A percentile compares a stretch with the other conserved stretches of the same genome.
Conservation (phyloP, 2,888 invertebrate genomes). For the Thelaira solivaga region DNA sequence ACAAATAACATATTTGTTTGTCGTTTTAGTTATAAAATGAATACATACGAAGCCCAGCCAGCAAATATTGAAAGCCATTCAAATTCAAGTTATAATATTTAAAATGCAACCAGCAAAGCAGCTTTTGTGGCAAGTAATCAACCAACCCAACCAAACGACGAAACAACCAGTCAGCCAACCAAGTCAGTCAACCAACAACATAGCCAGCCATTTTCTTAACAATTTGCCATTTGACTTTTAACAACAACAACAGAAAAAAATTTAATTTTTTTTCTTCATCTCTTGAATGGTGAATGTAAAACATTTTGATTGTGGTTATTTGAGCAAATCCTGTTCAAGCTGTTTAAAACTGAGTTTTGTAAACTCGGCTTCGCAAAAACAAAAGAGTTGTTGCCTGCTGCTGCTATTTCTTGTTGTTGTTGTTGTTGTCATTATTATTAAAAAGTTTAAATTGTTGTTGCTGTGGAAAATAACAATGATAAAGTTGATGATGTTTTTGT, state of each 20-base stretch:
- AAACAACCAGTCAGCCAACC: not conserved
- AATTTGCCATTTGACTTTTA: constrained; percentile 60
- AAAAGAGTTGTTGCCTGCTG: constrained; percentile 14
- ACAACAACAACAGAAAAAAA: not conserved
- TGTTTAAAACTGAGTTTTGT: constrained; percentile 2
- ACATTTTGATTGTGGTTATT: constrained; percentile 52
- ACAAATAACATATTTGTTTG: too few species aligned
- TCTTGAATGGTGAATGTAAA: constrained; percentile 51
- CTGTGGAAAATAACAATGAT: constrained; percentile 46
- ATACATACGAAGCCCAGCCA: constrained; percentile 7
- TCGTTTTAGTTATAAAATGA: constrained; percentile 6
- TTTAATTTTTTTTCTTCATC: not conserved
- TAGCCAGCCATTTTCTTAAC: constrained; percentile 59
- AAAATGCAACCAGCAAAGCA: constrained; percentile 62
- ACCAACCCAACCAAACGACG: constrained; percentile 37
- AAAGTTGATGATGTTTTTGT: constrained; percentile 67
- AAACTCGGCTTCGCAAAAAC: not conserved
- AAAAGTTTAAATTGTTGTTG: constrained; percentile 28
- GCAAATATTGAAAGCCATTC: constrained; percentile 30
- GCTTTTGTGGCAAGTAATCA: constrained; percentile 24
- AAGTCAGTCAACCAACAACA: constrained; percentile 3
- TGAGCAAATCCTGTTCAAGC: constrained; percentile 51
- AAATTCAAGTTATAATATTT: constrained; percentile 39
- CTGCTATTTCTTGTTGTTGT: not conserved
- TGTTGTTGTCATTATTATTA: constrained; percentile 44